A percentile compares a stretch with the other conserved stretches of the same genome.
Conservation (phyloP, 2,113 vertebrate species). For the Eretmochelys imbricata region DNA sequence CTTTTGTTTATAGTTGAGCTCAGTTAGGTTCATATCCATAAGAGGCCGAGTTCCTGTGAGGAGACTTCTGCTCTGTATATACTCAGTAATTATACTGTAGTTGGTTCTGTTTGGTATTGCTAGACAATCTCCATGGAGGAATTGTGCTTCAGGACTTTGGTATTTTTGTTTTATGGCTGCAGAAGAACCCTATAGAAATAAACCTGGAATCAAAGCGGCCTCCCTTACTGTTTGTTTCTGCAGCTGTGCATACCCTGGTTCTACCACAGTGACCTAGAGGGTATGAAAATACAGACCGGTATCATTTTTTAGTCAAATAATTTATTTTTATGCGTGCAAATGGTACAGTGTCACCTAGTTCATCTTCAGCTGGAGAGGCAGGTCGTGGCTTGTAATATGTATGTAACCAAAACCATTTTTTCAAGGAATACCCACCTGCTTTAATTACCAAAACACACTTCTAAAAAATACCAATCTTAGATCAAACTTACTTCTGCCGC, state of each 20-base stretch:
- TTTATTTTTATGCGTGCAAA: background rate
- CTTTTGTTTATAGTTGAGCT: background rate
- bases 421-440: background rate
- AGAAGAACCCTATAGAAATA: background rate
- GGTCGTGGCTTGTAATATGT: background rate
- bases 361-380: background rate
- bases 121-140: background rate
- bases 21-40: background rate
- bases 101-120: background rate
- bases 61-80: background rate
- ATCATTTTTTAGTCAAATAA: background rate
- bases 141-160: background rate
- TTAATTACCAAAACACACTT: background rate
- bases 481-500: background rate
- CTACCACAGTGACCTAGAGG: background rate
- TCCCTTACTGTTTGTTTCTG: background rate
- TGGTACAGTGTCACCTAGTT: background rate
- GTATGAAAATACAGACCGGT: background rate
- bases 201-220: background rate
- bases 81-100: background rate
- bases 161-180: background rate
- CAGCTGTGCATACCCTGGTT: rapidly evolving
- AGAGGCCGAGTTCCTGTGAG: background rate
- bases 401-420: background rate
- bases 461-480: background rate